Percentiles rank a stretch among this genome's conserved stretches.
These are phyloP conservation scores for Metellina segmentata DNA, from an alignment of 2,888 invertebrate genomes.

Conservation along the genomic window DNA sequence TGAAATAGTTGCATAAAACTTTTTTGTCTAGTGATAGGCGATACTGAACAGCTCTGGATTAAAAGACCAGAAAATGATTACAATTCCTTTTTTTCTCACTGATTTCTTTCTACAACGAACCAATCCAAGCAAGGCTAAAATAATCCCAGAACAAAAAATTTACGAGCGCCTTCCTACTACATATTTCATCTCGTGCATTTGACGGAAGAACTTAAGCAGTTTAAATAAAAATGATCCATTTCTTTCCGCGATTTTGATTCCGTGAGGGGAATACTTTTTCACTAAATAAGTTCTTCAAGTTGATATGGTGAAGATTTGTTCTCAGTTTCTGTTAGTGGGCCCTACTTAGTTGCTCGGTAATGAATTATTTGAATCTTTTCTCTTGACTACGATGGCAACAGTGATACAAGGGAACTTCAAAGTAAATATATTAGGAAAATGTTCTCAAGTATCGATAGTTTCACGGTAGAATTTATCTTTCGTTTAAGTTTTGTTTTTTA, in stretches of 20 bases:
- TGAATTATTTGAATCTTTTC: not conserved
- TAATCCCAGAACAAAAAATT: not conserved
- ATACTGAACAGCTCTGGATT: not conserved
- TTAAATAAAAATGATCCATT: not conserved
- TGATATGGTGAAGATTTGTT: not conserved
- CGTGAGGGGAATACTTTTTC: not conserved
- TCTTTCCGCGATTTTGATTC: not conserved
- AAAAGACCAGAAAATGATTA: conserved; percentile 20
- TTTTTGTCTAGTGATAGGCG: conserved; percentile 5
- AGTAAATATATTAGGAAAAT: too few relatives aligned
- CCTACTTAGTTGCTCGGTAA: not conserved
- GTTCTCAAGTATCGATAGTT: too few relatives aligned
- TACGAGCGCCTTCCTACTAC: not conserved
- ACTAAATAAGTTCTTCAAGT: conserved; percentile 10
- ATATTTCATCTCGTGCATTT: conserved; percentile 1
- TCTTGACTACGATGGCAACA: not conserved
- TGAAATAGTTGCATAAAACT: conserved; percentile 43
- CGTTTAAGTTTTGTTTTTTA: too few relatives aligned
- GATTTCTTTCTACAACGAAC: conserved; percentile 30
- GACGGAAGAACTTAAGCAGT: conserved; percentile 12
- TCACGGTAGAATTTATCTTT: too few relatives aligned
- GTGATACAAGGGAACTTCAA: not conserved
- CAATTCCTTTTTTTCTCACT: not conserved
- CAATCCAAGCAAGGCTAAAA: conserved; percentile 5
- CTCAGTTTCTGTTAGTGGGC: not conserved